Evolutionary conservation across 1,140 invertebrate genomes (phyloP).

Genomic region (Drosophila jambulina): DNA sequence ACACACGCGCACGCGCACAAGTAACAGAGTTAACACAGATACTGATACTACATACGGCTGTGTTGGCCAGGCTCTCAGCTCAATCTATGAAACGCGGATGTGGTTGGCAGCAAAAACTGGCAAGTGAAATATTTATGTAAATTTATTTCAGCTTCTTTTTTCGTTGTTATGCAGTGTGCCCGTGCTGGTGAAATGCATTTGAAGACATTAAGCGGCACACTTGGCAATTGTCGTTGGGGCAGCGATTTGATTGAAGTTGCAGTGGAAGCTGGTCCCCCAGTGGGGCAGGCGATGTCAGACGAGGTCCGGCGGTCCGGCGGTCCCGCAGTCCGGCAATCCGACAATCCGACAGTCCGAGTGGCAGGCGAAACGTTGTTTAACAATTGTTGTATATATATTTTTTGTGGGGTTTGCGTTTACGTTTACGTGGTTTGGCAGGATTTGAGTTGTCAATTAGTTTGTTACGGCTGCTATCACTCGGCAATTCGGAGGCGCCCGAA

Average conservation of each 20-base stretch:
- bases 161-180: constrained; percentile 33
- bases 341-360: constrained; percentile 42
- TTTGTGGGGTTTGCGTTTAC: constrained; percentile 2
- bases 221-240: constrained; percentile 80
- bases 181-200: constrained; percentile 70
- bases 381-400: constrained; percentile 59
- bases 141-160: constrained; percentile 75
- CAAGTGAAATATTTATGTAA: constrained; percentile 82
- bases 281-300: constrained; percentile 23
- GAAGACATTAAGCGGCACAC: constrained; percentile 81
- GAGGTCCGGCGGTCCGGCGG: constrained; percentile 17
- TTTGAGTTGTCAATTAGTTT: constrained; percentile 83
- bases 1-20: constrained; percentile 6
- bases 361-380: constrained; percentile 68
- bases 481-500: constrained; percentile 60
- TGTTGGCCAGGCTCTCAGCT: constrained; percentile 52
- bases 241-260: constrained; percentile 76
- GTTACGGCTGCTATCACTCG: constrained; percentile 71
- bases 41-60: constrained; percentile 11
- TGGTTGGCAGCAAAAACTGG: constrained; percentile 67
- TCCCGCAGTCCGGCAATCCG: constrained; percentile 18
- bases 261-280: constrained; percentile 41
- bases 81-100: constrained; percentile 75
- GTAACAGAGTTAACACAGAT: constrained; percentile 20
- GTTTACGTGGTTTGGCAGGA: constrained; percentile 66